These are phyloP conservation scores for Acleris sparsana DNA, from an alignment of 2,888 invertebrate genomes.

Conservation along the genomic window DNA sequence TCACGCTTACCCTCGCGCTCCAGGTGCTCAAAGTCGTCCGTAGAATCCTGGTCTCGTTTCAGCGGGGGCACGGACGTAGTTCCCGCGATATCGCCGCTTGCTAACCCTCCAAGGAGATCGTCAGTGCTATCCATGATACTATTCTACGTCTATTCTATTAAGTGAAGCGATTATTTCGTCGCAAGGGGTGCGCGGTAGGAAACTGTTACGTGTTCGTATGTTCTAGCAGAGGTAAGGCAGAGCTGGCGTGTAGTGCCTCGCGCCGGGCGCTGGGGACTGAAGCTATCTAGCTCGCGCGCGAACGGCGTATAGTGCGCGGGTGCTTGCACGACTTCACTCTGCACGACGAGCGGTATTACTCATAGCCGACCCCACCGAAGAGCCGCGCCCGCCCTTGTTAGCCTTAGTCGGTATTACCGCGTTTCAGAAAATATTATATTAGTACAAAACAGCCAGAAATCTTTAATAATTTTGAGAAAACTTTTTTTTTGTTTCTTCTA, in stretches of 20 bases:
- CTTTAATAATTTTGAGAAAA: slow-evolving; percentile 24
- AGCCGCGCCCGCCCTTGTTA: slow-evolving; percentile 48
- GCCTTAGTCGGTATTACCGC: slow-evolving; percentile 48
- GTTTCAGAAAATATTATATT: slow-evolving; percentile 32
- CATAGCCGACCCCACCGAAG: slow-evolving; percentile 63
- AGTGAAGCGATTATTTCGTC: not conserved
- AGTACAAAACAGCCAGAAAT: slow-evolving; percentile 38
- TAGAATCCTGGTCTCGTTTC: slow-evolving; percentile 87
- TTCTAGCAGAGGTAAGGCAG: slow-evolving; percentile 46
- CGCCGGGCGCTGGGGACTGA: slow-evolving; percentile 66
- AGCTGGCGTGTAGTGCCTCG: slow-evolving; percentile 63
- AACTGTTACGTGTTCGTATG: slow-evolving; percentile 45
- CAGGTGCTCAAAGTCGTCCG: slow-evolving; percentile 90
- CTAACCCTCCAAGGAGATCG: slow-evolving; percentile 64
- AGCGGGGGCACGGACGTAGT: slow-evolving; percentile 48
- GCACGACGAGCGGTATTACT: slow-evolving; percentile 77
- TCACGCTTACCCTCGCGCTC: slow-evolving; percentile 82
- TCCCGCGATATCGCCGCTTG: slow-evolving; percentile 60
- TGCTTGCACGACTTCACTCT: slow-evolving; percentile 75
- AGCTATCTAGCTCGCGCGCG: slow-evolving; percentile 50
- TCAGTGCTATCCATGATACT: slow-evolving; percentile 67
- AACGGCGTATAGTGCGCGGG: slow-evolving; percentile 52
- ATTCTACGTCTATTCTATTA: slow-evolving; percentile 33
- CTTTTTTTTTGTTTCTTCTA: not conserved
- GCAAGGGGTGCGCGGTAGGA: slow-evolving; percentile 22